A percentile compares a stretch with the other conserved stretches of the same genome.
Evolutionary conservation across 1,140 invertebrate genomes (phyloP).

Genomic region (Drosophila littoralis): DNA sequence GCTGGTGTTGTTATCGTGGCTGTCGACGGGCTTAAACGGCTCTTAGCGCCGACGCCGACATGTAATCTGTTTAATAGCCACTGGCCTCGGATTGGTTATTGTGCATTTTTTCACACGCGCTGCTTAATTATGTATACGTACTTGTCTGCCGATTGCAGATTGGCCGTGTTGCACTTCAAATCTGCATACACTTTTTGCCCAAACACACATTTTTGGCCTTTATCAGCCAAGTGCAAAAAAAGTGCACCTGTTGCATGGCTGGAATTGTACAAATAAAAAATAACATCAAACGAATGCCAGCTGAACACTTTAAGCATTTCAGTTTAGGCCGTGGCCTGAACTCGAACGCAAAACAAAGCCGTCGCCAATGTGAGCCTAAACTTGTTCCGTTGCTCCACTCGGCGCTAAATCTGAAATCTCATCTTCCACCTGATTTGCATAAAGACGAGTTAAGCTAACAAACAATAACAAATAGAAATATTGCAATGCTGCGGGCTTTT

Average conservation of each 20-base stretch:
- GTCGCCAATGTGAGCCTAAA: slow-evolving; percentile 35
- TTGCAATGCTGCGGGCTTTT: slow-evolving; percentile 33
- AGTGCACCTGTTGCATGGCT: slow-evolving; percentile 62
- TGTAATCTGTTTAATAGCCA: slow-evolving; percentile 76
- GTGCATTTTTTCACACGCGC: slow-evolving; percentile 38
- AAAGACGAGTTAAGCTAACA: slow-evolving; percentile 36
- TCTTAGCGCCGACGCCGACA: slow-evolving; percentile 63
- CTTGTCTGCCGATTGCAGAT: background rate
- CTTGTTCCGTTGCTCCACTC: slow-evolving; percentile 34
- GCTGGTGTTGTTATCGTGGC: slow-evolving; percentile 52
- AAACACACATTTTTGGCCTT: slow-evolving; percentile 6
- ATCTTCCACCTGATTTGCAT: slow-evolving; percentile 39
- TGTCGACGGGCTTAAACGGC: slow-evolving; percentile 67
- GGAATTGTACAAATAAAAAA: slow-evolving; percentile 46
- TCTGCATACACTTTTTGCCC: slow-evolving; percentile 6
- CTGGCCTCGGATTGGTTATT: slow-evolving; percentile 32
- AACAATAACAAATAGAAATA: slow-evolving; percentile 48
- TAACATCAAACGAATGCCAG: slow-evolving; percentile 33
- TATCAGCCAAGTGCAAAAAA: slow-evolving; percentile 11
- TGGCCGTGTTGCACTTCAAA: slow-evolving; percentile 2
- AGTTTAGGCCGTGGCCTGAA: slow-evolving; percentile 15
- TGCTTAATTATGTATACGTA: slow-evolving; percentile 26
- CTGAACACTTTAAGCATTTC: slow-evolving; percentile 10
- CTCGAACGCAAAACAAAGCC: slow-evolving; percentile 25
- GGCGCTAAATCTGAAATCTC: slow-evolving; percentile 10